A percentile compares a stretch with the other conserved stretches of the same genome.
Conservation (phyloP, 1,140 invertebrate species). For the Phocides pigmalion region DNA sequence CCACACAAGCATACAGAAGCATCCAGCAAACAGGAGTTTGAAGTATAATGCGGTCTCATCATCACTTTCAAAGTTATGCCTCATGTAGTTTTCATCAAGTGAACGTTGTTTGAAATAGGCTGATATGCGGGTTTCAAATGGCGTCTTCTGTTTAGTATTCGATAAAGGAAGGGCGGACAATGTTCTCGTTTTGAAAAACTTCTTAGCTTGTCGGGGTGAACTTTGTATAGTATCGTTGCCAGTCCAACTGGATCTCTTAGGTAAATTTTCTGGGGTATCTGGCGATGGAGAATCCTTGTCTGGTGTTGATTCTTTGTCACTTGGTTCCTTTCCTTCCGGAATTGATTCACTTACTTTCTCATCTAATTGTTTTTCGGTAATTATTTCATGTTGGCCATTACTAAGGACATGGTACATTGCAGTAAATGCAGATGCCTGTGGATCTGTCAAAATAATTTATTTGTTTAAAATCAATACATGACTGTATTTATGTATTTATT, state of each 20-base stretch:
- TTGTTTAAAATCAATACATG: too few relatives aligned
- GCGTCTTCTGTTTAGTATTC: conserved; percentile 60
- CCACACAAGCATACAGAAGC: conserved; percentile 80
- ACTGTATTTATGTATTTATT: too few relatives aligned
- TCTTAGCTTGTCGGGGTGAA: conserved; percentile 66
- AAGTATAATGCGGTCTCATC: conserved; percentile 80
- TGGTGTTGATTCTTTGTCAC: conserved; percentile 64
- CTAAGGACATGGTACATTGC: conserved; percentile 59
- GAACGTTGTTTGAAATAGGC: conserved; percentile 74
- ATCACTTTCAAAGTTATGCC: conserved; percentile 68
- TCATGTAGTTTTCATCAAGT: conserved; percentile 74
- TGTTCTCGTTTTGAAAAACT: conserved; percentile 78
- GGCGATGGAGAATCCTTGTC: conserved; percentile 65
- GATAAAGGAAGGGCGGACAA: conserved; percentile 75
- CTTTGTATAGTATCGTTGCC: conserved; percentile 56
- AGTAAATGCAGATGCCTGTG: conserved; percentile 59
- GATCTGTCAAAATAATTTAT: conserved; percentile 58
- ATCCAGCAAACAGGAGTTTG: conserved; percentile 77
- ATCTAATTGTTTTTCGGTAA: conserved; percentile 38
- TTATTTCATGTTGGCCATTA: conserved; percentile 42
- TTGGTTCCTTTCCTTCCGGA: conserved; percentile 47
- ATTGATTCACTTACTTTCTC: conserved; percentile 50
- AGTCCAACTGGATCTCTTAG: conserved; percentile 65
- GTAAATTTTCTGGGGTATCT: conserved; percentile 55
- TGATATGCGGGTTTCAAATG: conserved; percentile 71